Evolutionary conservation across 2,797 vertebrate species (phyloP).

Genomic region (Sebastes iracundus): DNA sequence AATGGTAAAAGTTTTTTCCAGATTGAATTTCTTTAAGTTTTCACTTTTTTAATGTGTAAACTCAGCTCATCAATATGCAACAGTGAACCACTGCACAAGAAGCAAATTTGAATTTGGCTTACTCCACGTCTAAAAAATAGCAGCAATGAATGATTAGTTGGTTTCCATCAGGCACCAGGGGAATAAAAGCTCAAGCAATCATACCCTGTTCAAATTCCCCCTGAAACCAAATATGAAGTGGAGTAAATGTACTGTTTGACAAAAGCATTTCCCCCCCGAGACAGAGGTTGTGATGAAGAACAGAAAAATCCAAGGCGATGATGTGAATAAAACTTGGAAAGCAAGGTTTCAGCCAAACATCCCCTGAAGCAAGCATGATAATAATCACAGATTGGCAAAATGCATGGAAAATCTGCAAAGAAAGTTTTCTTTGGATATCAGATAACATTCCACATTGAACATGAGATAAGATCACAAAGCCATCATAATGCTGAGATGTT

Average conservation of each 20-base stretch:
- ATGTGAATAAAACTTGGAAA: conserved; percentile 60
- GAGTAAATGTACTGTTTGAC: conserved; percentile 57
- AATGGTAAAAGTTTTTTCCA: neutral
- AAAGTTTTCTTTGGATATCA: conserved; percentile 75
- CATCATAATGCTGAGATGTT: conserved; percentile 59
- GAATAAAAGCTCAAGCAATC: conserved; percentile 73
- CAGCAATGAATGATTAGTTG: conserved; percentile 74
- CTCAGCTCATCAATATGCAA: neutral
- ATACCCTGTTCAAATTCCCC: conserved; percentile 70
- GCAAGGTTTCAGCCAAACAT: conserved; percentile 70
- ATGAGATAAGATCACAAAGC: conserved; percentile 81
- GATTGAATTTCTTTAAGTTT: neutral
- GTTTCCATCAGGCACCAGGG: conserved; percentile 81
- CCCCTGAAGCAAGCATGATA: conserved; percentile 69
- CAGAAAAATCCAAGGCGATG: conserved; percentile 66
- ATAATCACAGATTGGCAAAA: conserved; percentile 61
- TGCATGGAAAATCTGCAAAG: conserved; percentile 69
- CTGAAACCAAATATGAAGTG: conserved; percentile 75
- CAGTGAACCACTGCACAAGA: conserved; percentile 1
- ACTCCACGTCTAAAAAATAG: conserved; percentile 76
- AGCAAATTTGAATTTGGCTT: conserved; percentile 39
- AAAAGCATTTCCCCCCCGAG: conserved; percentile 41
- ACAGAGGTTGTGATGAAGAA: conserved; percentile 70
- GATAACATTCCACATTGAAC: conserved; percentile 82
- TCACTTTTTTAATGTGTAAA: neutral